Conservation (phyloP, 2,888 invertebrate species). For the Sussaba pulchella region DNA sequence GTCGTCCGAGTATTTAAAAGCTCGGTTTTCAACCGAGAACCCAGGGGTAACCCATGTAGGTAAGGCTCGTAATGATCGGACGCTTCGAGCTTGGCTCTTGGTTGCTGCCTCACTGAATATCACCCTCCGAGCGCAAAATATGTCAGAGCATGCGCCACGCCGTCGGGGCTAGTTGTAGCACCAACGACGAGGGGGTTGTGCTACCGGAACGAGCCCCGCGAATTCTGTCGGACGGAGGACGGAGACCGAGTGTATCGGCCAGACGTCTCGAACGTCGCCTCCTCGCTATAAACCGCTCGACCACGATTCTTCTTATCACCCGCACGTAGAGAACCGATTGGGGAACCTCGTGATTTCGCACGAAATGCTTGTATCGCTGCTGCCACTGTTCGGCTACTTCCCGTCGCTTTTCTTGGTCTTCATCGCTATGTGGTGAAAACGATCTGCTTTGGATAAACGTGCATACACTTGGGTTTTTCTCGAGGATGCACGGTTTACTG, state of each 20-base stretch:
- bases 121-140: slow-evolving; percentile 70
- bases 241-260: background rate
- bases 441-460: background rate
- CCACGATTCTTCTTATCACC: background rate
- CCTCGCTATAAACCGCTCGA: background rate
- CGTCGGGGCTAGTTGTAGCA: slow-evolving; percentile 12
- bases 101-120: slow-evolving; percentile 73
- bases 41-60: slow-evolving; percentile 70
- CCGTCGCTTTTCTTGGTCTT: background rate
- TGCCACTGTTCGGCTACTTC: too few relatives aligned
- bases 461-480: background rate
- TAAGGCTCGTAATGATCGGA: slow-evolving; percentile 80
- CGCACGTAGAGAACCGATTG: background rate
- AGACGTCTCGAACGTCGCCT: background rate
- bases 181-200: slow-evolving; percentile 1
- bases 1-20: background rate
- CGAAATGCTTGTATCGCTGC: background rate
- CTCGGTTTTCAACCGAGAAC: slow-evolving; percentile 37
- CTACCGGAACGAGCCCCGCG: slow-evolving; percentile 38
- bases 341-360: background rate
- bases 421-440: too few relatives aligned
- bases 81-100: slow-evolving; percentile 72
- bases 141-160: slow-evolving; percentile 74
- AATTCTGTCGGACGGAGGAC: background rate
- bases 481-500: too few relatives aligned